Evolutionary conservation across 2,113 vertebrate genomes (phyloP).

Genomic region (Phylloscopus trochiloides): DNA sequence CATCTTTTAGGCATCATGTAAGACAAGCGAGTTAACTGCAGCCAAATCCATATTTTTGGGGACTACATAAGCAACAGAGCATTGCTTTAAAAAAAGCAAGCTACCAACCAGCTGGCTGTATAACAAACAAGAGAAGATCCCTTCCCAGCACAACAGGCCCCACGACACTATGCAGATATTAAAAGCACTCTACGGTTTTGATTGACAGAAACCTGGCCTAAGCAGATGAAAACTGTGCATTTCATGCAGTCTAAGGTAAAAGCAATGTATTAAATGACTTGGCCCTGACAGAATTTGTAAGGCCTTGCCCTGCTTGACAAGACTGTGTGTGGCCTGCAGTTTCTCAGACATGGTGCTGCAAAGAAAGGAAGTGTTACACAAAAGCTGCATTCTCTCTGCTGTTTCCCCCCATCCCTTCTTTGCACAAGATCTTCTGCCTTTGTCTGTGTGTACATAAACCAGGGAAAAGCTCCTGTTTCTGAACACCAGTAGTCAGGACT

Average conservation of each 20-base stretch:
- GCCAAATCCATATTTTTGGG: not conserved
- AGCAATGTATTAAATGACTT: not conserved
- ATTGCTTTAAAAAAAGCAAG: not conserved
- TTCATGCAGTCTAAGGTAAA: not conserved
- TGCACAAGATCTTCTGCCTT: not conserved
- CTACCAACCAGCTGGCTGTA: not conserved
- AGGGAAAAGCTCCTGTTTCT: not conserved
- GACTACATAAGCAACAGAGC: not conserved
- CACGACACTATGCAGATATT: not conserved
- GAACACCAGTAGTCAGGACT: not conserved
- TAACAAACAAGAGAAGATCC: not conserved
- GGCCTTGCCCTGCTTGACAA: not conserved
- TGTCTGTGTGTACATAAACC: not conserved
- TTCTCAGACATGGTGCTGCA: not conserved
- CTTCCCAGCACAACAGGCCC: not conserved
- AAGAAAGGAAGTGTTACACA: not conserved
- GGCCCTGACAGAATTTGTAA: not conserved
- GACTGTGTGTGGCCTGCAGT: slow-evolving; percentile 9
- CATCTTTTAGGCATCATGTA: not conserved
- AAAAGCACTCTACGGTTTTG: not conserved
- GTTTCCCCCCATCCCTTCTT: not conserved
- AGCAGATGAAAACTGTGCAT: not conserved
- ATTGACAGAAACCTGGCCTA: slow-evolving; percentile 19
- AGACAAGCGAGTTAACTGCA: not conserved
- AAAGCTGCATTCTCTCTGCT: slow-evolving; percentile 25